Percentiles rank a stretch among this genome's conserved stretches.
phyloP scores from a whole-genome alignment of 2,888 invertebrate species.

The Pimpla rufipes region DNA sequence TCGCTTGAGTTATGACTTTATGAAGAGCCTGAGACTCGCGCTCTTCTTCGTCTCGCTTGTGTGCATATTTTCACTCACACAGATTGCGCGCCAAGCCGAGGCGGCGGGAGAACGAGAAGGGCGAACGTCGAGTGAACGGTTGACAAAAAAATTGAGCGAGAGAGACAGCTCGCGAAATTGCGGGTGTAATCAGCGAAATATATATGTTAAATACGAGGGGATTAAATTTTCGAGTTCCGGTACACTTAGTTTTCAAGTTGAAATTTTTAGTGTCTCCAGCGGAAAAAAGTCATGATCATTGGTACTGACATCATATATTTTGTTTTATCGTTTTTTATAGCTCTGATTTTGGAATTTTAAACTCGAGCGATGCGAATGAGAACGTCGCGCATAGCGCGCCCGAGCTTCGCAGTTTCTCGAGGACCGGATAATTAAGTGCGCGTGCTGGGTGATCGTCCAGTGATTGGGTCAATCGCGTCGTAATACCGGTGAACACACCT shows the following conservation, averaged over 20 bases:
- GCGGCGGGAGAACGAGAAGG: slow-evolving; percentile 5
- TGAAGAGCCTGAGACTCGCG: slow-evolving; percentile 81
- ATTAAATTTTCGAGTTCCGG: slow-evolving; percentile 36
- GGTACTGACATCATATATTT: too few relatives aligned
- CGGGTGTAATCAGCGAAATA: slow-evolving; percentile 62
- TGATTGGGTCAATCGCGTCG: slow-evolving; percentile 76
- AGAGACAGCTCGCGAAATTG: slow-evolving; percentile 55
- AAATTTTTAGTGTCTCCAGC: neutral
- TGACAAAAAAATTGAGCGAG: slow-evolving; percentile 36
- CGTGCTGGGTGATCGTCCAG: slow-evolving; percentile 54
- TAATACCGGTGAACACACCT: slow-evolving; percentile 79
- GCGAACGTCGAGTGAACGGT: slow-evolving; percentile 47
- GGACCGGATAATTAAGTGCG: slow-evolving; percentile 49
- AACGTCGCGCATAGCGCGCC: neutral
- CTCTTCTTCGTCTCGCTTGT: slow-evolving; percentile 44
- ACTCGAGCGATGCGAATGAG: neutral
- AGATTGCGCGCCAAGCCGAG: slow-evolving; percentile 55
- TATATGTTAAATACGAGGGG: slow-evolving; percentile 48
- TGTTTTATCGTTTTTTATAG: too few relatives aligned
- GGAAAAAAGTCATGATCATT: too few relatives aligned
- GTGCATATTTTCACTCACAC: slow-evolving; percentile 69
- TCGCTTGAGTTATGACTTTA: slow-evolving; percentile 84
- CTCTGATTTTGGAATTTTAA: too few relatives aligned
- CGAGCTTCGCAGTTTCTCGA: slow-evolving; percentile 4
- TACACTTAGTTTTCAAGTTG: slow-evolving; percentile 6